Conservation (phyloP, 2,113 vertebrate genomes). For the Petrocephalus zakoni region DNA sequence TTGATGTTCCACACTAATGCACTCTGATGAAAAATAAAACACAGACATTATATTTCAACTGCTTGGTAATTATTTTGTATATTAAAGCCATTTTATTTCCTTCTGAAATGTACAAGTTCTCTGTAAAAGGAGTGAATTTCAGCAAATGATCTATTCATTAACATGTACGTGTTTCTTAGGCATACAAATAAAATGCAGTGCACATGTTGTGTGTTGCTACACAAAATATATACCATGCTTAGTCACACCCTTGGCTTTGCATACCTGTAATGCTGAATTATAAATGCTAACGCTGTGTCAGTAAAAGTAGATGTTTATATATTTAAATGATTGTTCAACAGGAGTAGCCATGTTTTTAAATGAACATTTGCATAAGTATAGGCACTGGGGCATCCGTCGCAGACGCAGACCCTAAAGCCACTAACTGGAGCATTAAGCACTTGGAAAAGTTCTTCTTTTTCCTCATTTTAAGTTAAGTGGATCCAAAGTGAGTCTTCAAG, state of each 20-base stretch:
- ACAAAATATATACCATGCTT: not conserved
- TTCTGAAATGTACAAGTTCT: conserved; percentile 70
- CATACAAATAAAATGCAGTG: not conserved
- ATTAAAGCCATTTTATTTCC: conserved; percentile 83
- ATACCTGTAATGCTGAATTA: not conserved
- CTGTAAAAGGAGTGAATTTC: conserved; percentile 24
- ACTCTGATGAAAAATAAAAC: conserved; percentile 90
- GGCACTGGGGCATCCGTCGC: not conserved
- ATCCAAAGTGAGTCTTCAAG: not conserved
- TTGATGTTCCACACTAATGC: conserved; percentile 89
- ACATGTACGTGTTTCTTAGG: not conserved
- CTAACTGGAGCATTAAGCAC: not conserved
- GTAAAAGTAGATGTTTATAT: not conserved
- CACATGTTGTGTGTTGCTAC: not conserved
- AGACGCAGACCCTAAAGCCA: not conserved
- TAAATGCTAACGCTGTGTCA: not conserved
- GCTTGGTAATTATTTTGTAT: conserved; percentile 87
- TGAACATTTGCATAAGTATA: not conserved
- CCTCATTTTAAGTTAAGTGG: not conserved
- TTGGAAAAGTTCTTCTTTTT: not conserved
- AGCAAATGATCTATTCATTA: conserved; percentile 23
- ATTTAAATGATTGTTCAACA: not conserved
- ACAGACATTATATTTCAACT: conserved; percentile 86
- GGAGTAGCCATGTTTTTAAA: not conserved
- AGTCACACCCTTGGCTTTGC: not conserved